phyloP scores from a whole-genome alignment of 2,888 invertebrate species.

The Cybosia mesomella region DNA sequence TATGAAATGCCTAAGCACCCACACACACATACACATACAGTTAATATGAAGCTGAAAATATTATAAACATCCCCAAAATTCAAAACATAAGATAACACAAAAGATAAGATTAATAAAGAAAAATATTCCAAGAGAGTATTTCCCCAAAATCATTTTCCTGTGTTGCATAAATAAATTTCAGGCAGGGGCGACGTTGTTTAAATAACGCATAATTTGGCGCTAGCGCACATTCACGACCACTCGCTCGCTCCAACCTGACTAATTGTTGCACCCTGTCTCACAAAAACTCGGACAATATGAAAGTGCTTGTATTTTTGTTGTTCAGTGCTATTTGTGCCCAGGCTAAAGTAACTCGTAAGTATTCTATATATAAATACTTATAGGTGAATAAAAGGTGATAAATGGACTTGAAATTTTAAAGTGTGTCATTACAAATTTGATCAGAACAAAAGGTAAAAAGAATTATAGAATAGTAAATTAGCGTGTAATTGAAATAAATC shows the following conservation, averaged over 20 bases:
- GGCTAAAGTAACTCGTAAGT: constrained; percentile 80
- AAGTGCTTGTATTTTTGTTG: constrained; percentile 65
- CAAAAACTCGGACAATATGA: constrained; percentile 59
- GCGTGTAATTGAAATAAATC: not conserved
- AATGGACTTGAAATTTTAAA: not conserved
- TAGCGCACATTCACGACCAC: constrained; percentile 70
- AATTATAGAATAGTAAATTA: not conserved
- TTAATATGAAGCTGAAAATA: not conserved
- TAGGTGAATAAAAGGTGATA: not conserved
- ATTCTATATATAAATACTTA: constrained; percentile 10
- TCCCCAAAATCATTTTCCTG: constrained; percentile 45
- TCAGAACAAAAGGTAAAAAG: not conserved
- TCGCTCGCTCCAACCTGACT: constrained; percentile 59
- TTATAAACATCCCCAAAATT: not conserved
- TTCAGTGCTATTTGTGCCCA: constrained; percentile 64
- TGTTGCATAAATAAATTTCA: constrained; percentile 51
- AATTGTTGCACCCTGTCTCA: constrained; percentile 30
- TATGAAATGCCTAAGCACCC: not conserved
- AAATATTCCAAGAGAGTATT: constrained; percentile 19
- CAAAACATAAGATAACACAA: not conserved
- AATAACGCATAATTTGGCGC: constrained; percentile 76
- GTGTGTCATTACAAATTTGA: not conserved
- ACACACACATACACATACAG: not conserved
- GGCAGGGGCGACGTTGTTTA: constrained; percentile 66
- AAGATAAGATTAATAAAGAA: not conserved